These are phyloP conservation scores for Tapirus terrestris DNA, from an alignment of 2,113 vertebrate genomes.

Conservation along the genomic window DNA sequence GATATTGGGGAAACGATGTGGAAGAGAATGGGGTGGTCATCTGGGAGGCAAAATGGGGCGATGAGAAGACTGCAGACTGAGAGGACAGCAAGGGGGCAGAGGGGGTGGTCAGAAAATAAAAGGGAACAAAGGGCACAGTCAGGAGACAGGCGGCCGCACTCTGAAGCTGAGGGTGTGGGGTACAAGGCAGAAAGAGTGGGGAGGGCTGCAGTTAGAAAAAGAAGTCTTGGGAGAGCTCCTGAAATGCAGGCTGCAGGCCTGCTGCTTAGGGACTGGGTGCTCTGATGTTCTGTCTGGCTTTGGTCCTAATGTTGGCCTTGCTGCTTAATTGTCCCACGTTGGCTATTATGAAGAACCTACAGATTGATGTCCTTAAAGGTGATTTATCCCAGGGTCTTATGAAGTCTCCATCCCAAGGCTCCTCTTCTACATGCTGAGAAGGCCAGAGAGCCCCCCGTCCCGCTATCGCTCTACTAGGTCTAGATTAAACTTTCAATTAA, in stretches of 20 bases:
- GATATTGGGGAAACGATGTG: neutral
- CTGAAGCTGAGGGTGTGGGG: neutral
- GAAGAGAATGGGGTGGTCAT: neutral
- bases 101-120: neutral
- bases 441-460: neutral
- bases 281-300: neutral
- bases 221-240: neutral
- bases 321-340: neutral
- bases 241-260: neutral
- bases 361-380: neutral
- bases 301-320: neutral
- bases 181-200: neutral
- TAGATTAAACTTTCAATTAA: neutral
- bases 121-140: neutral
- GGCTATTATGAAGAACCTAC: neutral
- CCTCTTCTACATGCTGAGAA: neutral
- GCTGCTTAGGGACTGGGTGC: neutral
- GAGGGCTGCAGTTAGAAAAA: neutral
- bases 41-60: neutral
- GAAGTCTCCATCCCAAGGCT: neutral
- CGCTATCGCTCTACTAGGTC: neutral
- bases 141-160: neutral
- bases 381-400: neutral
- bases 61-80: neutral
- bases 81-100: neutral